Evolutionary conservation across 2,113 vertebrate genomes (phyloP), one percentile per base, ranked within the genome.

Genomic region (Chaenogobius annularis): DNA sequence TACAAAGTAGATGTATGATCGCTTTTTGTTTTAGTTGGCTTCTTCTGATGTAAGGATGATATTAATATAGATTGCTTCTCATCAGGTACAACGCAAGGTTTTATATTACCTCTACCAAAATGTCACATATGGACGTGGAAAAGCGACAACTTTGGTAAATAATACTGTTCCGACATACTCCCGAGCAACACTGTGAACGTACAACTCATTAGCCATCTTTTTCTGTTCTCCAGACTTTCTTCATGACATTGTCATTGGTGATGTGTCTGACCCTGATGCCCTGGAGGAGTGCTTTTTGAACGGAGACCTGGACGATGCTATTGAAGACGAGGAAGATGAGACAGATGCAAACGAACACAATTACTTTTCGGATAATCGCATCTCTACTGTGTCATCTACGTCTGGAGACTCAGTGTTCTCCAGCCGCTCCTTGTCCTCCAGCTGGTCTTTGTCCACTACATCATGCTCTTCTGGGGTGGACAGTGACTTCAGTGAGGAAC

Each of bases 111-210:
- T 0, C 80, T 93, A 0, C 94, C 96, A 44, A 95, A 94, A 82
- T 98, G 96, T 80, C 94, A 95, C 82, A 92, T 92, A 1, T 95
- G 93, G 82, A 90, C 80, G 74, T 99, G 97, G 97, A 95, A 95
- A 72, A 94, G 94, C 67, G 95, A 98, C 83, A 97, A 94, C 83
- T 98, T 99, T 15, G 97, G 97, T 99, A 93, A 95, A 8, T 31
- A 26, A 9, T 0, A 31, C 3, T 3, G 0, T 68, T 69, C 5
- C 14, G 11, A 61, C 14, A 46, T 12, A 10, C 44, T 12, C 44
- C 10, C 1, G 10, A 61, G 26, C 14, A 61, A n/a, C 61, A 10
- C 35, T 11, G 9, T 17, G n/a, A 19, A 65, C n/a, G 15, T 5
- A 48, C 3, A 47, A 50, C 1, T 9, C 22, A 9, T 11, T 46